phyloP scores from a whole-genome alignment of 30 jellyfish, hydroid and myxozoan genomes.

The Rhopilema esculentum region DNA sequence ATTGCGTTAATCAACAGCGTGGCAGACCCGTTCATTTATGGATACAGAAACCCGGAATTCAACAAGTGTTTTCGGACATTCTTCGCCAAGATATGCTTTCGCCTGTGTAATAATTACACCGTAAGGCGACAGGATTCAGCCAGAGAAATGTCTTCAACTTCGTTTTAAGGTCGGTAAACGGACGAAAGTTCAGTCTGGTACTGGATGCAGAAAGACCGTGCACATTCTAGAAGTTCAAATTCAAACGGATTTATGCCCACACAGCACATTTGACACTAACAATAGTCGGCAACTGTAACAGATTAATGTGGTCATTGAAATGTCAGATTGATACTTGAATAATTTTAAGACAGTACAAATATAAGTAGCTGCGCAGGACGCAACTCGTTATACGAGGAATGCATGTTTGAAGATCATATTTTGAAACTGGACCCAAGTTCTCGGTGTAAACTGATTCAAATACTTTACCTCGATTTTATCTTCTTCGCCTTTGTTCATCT shows the following conservation, averaged over 20 bases:
- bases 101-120: not conserved
- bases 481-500: constrained; percentile 82
- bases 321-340: too few relatives aligned
- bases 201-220: not conserved
- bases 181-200: not conserved
- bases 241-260: too few relatives aligned
- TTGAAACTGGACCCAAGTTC: not conserved
- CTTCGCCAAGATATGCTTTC: not conserved
- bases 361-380: not conserved
- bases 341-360: too few relatives aligned
- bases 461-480: constrained; percentile 79
- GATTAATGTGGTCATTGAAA: too few relatives aligned
- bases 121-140: not conserved
- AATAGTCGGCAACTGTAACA: too few relatives aligned
- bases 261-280: too few relatives aligned
- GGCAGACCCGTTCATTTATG: constrained; percentile 60
- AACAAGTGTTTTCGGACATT: constrained; percentile 40
- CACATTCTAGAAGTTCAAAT: not conserved
- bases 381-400: not conserved
- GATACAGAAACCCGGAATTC: constrained; percentile 47
- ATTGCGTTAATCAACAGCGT: constrained; percentile 55
- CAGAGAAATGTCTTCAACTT: not conserved
- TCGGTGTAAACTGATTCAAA: not conserved
- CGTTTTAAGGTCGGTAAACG: not conserved
- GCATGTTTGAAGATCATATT: not conserved